Conservation (phyloP, 2,888 invertebrate genomes). For the Drosophila nigritarsus region DNA sequence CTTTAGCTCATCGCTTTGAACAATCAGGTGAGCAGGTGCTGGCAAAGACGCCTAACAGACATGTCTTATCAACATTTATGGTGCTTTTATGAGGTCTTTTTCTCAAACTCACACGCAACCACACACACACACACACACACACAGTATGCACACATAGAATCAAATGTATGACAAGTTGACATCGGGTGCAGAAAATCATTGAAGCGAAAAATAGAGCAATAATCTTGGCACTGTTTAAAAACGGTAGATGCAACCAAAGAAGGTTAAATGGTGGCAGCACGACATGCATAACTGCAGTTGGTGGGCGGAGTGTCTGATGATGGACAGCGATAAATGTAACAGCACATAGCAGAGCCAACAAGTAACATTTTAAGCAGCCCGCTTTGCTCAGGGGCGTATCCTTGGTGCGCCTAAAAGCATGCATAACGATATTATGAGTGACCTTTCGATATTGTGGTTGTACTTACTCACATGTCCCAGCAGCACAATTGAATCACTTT, state of each 20-base stretch:
- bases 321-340: constrained; percentile 47
- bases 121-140: constrained; percentile 14
- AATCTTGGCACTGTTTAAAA: constrained; percentile 62
- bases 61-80: constrained; percentile 78
- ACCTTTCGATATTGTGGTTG: constrained; percentile 36
- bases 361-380: constrained; percentile 21
- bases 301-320: constrained; percentile 14
- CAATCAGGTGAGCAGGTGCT: constrained; percentile 50
- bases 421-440: constrained; percentile 58
- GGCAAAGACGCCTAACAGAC: constrained; percentile 53
- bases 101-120: constrained; percentile 14
- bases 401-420: constrained; percentile 59
- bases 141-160: not conserved
- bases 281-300: constrained; percentile 54
- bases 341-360: constrained; percentile 27
- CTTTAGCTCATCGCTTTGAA: constrained; percentile 17
- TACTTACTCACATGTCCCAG: constrained; percentile 40
- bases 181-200: constrained; percentile 47
- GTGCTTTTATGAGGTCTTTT: constrained; percentile 56
- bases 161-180: constrained; percentile 38
- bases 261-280: constrained; percentile 15
- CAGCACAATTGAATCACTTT: constrained; percentile 37
- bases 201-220: constrained; percentile 73
- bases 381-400: constrained; percentile 23
- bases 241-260: not conserved